Evolutionary conservation across 2,888 invertebrate species (phyloP).

Genomic region (Ferdinandea cuprea): DNA sequence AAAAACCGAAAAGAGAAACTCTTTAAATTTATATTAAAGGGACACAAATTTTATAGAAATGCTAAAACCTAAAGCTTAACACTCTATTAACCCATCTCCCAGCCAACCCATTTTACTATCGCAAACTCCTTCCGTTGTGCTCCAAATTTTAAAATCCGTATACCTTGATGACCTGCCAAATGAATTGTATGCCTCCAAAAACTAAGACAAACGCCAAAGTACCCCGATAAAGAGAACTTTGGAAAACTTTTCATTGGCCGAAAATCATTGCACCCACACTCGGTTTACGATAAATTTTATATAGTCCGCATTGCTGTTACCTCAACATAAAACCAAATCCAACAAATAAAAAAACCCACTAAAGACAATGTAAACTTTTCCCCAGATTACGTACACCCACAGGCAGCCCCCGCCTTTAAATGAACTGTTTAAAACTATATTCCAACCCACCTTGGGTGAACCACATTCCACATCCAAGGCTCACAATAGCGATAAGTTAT

Average conservation of each 20-base stretch:
- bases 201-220: slow-evolving; percentile 30
- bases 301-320: slow-evolving; percentile 52
- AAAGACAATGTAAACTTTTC: slow-evolving; percentile 40
- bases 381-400: slow-evolving; percentile 24
- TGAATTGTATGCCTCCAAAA: slow-evolving; percentile 24
- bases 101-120: too few relatives aligned
- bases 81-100: too few relatives aligned
- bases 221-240: slow-evolving; percentile 35
- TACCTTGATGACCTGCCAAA: slow-evolving; percentile 61
- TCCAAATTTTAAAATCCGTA: not conserved
- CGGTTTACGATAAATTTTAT: slow-evolving; percentile 35
- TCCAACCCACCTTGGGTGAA: slow-evolving; percentile 23
- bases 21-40: too few relatives aligned
- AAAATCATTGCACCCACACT: slow-evolving; percentile 13
- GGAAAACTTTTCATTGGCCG: slow-evolving; percentile 22
- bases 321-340: slow-evolving; percentile 27
- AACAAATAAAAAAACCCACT: not conserved
- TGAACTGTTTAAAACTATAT: not conserved
- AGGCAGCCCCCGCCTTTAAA: not conserved
- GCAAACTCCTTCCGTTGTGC: not conserved
- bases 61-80: too few relatives aligned
- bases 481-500: slow-evolving; percentile 55
- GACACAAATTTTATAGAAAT: too few relatives aligned
- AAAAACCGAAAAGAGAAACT: too few relatives aligned
- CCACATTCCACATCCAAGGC: slow-evolving; percentile 17